phyloP scores from a whole-genome alignment of 2,113 vertebrate species.

The Sylvietta virens region DNA sequence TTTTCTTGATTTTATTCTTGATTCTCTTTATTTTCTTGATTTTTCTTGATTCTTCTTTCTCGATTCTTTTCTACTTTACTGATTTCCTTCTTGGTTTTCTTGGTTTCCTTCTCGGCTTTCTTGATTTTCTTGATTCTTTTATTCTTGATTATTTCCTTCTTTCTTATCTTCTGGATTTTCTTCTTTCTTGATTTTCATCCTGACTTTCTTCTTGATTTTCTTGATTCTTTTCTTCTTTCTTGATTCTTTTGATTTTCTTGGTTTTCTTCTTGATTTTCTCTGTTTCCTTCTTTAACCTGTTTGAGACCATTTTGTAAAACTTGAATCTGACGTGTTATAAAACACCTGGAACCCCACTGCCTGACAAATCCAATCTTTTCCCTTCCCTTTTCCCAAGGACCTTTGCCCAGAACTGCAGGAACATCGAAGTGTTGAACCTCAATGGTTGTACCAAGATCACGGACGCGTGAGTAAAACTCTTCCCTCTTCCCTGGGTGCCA shows the following conservation, averaged over 20 bases:
- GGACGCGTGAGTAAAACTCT: conserved; percentile 80
- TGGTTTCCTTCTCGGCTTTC: background rate
- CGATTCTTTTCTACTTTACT: background rate
- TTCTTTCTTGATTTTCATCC: background rate
- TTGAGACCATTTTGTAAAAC: rapidly evolving
- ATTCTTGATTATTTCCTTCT: background rate
- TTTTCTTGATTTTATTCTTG: background rate
- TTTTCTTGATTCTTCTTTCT: no score
- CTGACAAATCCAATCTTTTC: background rate
- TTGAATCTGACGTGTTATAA: rapidly evolving
- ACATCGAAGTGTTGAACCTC: conserved; percentile 94
- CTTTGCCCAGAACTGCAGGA: conserved; percentile 97
- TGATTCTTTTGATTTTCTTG: rapidly evolving
- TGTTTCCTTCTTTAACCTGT: rapidly evolving
- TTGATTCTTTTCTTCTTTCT: background rate
- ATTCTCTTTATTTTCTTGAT: background rate
- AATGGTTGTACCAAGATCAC: conserved; percentile 99
- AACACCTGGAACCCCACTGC: background rate
- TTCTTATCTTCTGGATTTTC: background rate
- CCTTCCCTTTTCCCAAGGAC: conserved; percentile 75
- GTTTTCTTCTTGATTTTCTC: background rate
- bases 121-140: background rate
- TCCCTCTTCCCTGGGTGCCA: background rate
- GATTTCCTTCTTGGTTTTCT: background rate
- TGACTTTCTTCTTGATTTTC: background rate